phyloP scores from a whole-genome alignment of 2,113 vertebrate species.

The Fukomys damarensis region DNA sequence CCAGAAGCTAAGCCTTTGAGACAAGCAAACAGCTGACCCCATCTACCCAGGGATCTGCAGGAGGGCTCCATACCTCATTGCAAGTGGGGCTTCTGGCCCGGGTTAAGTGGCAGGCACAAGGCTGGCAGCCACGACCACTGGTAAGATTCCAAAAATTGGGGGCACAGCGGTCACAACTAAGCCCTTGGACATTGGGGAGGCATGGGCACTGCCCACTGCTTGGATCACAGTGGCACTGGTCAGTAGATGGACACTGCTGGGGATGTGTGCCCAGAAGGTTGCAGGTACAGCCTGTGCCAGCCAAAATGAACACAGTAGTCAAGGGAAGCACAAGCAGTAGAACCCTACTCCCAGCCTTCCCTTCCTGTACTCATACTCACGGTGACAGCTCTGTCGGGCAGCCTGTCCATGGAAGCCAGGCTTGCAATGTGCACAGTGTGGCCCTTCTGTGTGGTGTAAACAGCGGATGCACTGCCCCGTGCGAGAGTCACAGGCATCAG shows the following conservation, averaged over 20 bases:
- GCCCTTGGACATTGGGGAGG: constrained; percentile 92
- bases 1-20: not conserved
- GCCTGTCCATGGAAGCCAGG: constrained; percentile 94
- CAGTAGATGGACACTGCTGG: constrained; percentile 89
- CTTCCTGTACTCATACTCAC: constrained; percentile 85
- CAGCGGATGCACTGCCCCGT: constrained; percentile 94
- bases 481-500: constrained; percentile 89
- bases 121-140: constrained; percentile 91
- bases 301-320: not conserved
- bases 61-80: constrained; percentile 91
- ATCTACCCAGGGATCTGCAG: not conserved
- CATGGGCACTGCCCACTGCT: constrained; percentile 94
- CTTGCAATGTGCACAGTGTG: constrained; percentile 90
- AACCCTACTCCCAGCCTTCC: accelerated
- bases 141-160: constrained; percentile 96
- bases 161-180: constrained; percentile 94
- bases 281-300: constrained; percentile 92
- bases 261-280: constrained; percentile 92
- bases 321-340: not conserved
- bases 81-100: constrained; percentile 91
- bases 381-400: constrained; percentile 91
- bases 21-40: not conserved
- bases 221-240: constrained; percentile 92
- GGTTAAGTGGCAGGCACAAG: constrained; percentile 92
- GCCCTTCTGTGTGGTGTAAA: constrained; percentile 94